Base-by-base conservation (phyloP, 2,797 vertebrate genomes). In the Apogon hyalosoma region DNA sequence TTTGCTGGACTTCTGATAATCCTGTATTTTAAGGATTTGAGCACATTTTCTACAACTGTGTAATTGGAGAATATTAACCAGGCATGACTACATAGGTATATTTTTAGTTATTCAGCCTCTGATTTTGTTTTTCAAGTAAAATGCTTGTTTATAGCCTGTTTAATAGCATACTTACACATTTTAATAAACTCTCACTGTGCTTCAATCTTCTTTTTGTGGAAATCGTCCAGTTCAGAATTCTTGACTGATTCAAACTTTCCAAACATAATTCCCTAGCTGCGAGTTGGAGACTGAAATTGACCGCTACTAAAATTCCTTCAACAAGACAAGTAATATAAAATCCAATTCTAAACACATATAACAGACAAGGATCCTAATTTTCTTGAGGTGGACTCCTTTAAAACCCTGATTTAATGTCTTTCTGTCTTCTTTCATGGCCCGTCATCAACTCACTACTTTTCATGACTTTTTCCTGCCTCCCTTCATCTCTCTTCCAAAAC, bases 161-260 rank as follows among this genome's bases (percentile, higher is more conserved):
- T 83, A 73, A 79, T 79, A 63, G 39, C 47, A 69, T 51, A 46
- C 63, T 75, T 83, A 36, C 61, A 64, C 55, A 67, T 83, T 77
- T 75, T 11, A 60, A 68, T 72, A 43, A 58, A 48, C 52, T 15
- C 69, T 63, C 61, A 40, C 43, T 65, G 48, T 62, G 67, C 83
- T 66, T 80, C 65, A 61, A 5, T 83, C 64, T 52, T 55, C 52
- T 75, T 54, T 47, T 50, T 47, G 64, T 49, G 51, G 63, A 69
- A 60, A 72, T 78, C 59, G 47, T 73, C 58, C 53, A 57, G 24
- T 51, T 46, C 63, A 46, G 18, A 80, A 78, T 79, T 69, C 48
- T 67, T 77, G 33, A 53, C 52, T 66, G 59, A 69, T 77, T 80
- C 61, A 58, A 82, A 39, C 39, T 71, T 62, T 75, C 45, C 45